These are phyloP conservation scores for Vidua macroura DNA, from an alignment of 2,113 vertebrate genomes.

Conservation along the genomic window DNA sequence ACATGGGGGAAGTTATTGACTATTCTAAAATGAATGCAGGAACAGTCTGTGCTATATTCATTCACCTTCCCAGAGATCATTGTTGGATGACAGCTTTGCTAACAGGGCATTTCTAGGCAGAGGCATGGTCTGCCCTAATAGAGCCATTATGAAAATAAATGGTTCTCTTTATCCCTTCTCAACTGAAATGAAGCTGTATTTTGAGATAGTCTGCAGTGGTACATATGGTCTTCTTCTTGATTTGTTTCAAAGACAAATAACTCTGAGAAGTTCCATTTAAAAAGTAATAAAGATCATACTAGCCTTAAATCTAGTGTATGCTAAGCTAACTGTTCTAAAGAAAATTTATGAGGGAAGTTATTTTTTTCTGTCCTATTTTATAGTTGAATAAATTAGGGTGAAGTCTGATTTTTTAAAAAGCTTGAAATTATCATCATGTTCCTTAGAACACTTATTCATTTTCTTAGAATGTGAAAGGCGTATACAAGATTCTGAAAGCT, in stretches of 20 bases:
- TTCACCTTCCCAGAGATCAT: slow-evolving; percentile 57
- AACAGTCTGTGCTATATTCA: slow-evolving; percentile 37
- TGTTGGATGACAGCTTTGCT: slow-evolving; percentile 72
- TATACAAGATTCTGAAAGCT: not conserved
- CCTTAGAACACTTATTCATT: not conserved
- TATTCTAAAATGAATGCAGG: slow-evolving; percentile 52
- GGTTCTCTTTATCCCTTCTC: slow-evolving; percentile 67
- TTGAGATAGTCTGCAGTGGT: slow-evolving; percentile 40
- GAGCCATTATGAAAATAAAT: slow-evolving; percentile 75
- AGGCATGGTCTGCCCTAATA: slow-evolving; percentile 63
- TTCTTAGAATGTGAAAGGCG: not conserved
- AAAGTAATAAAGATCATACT: slow-evolving; percentile 39
- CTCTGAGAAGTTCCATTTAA: slow-evolving; percentile 32
- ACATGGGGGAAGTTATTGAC: slow-evolving; percentile 48
- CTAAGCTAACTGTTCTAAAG: not conserved
- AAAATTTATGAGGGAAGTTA: not conserved
- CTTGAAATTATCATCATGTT: not conserved
- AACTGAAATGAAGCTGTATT: slow-evolving; percentile 52
- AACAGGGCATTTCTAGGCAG: slow-evolving; percentile 72
- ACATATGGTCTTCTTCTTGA: slow-evolving; percentile 19
- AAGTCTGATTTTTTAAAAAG: not conserved
- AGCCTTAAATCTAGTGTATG: not conserved
- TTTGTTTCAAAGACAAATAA: slow-evolving; percentile 56
- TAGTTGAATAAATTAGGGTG: not conserved
- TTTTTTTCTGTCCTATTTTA: not conserved